Evolutionary conservation across 2,797 vertebrate species (phyloP).

Genomic region (Prunella strophiata): DNA sequence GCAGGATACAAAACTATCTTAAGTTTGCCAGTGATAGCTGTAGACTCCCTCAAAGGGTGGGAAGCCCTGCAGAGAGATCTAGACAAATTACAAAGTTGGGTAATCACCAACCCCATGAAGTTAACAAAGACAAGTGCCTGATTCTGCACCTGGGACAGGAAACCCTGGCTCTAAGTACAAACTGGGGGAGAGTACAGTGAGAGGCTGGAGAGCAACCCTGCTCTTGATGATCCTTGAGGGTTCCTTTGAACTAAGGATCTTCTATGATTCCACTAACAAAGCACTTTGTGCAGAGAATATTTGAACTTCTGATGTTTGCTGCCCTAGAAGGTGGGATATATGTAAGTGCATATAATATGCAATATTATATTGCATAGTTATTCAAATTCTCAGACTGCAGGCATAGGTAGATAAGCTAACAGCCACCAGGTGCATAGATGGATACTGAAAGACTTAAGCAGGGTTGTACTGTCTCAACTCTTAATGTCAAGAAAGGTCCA

Average conservation of each 20-base stretch:
- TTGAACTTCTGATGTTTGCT: background rate
- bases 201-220: background rate
- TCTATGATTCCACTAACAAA: background rate
- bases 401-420: background rate
- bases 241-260: background rate
- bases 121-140: background rate
- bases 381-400: background rate
- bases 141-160: background rate
- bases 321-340: background rate
- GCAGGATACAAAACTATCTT: background rate
- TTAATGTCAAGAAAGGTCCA: background rate
- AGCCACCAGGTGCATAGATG: background rate
- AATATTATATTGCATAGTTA: too few species aligned
- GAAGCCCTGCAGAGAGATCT: background rate
- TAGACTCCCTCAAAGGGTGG: background rate
- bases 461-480: background rate
- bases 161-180: background rate
- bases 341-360: too few species aligned
- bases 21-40: background rate
- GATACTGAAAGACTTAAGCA: background rate
- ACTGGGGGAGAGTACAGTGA: too few species aligned
- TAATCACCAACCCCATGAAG: too few species aligned
- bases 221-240: background rate
- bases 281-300: background rate
- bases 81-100: background rate